These are phyloP conservation scores for Mycetomoellerius zeteki DNA, from an alignment of 1,140 invertebrate species.

Conservation along the genomic window DNA sequence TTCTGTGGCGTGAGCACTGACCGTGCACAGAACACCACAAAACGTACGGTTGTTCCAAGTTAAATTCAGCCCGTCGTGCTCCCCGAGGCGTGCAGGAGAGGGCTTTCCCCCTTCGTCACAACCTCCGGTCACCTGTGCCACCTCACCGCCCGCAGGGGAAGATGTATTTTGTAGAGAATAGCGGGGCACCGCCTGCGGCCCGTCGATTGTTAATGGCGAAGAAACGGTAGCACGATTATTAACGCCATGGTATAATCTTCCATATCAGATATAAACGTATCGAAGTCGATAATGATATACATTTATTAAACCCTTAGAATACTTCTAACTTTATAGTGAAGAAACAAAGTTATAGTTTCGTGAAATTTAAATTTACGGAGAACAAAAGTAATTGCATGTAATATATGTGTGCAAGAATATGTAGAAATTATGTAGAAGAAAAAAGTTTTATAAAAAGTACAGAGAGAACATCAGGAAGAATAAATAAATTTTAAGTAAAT, in stretches of 20 bases:
- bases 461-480: not conserved
- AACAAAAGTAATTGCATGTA: not conserved
- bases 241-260: constrained; percentile 12
- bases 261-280: too few relatives aligned
- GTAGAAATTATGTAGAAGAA: not conserved
- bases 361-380: not conserved
- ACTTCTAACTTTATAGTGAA: not conserved
- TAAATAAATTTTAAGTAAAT: too few relatives aligned
- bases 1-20: constrained; percentile 75
- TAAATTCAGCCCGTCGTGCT: constrained; percentile 77
- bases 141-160: constrained; percentile 42
- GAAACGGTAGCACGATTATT: constrained; percentile 34
- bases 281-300: not conserved
- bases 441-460: not conserved
- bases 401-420: not conserved
- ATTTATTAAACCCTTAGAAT: not conserved
- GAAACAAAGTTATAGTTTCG: not conserved
- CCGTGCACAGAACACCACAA: constrained; percentile 76
- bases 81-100: constrained; percentile 73
- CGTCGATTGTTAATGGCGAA: constrained; percentile 30
- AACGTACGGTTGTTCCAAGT: constrained; percentile 76
- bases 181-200: constrained; percentile 6
- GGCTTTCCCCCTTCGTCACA: constrained; percentile 62
- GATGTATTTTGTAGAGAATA: constrained; percentile 47
- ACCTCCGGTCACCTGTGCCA: constrained; percentile 71